Base-by-base conservation (phyloP, 2,888 invertebrate genomes). In the Eupithecia exiguata region DNA sequence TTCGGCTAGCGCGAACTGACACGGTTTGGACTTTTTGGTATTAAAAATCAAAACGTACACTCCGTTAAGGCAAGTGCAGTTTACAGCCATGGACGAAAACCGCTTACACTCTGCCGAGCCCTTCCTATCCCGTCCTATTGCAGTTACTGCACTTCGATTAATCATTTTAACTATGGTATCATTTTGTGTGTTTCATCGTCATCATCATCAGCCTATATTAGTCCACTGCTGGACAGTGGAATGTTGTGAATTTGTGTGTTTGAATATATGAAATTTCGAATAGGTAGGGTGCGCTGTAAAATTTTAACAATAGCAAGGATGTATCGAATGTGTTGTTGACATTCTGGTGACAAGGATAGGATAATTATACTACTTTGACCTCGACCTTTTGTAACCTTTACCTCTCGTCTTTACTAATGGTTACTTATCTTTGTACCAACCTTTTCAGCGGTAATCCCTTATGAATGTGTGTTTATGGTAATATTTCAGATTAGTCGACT, bases 21-120 rank as follows among this genome's bases (percentile, higher is more conserved):
- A 84, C 86, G 80, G 77, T 87, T 77, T 81, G 84, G 82, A 80
- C 84, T 82, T 79, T 79, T 84, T 84, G 79, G 80, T 77, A 73
- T 14, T 35, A 30, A 25, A 63, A 76, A 81, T 78, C 86, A 82
- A 12, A 74, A 80, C 78, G 88, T 77, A 79, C 81, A 80, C 79
- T 87, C 82, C 82, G 89, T 82, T 76, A 84, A 85, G 83, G 90
- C 84, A 71, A 84, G 90, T 86, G 93, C 83, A 94, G 94, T 84
- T 88, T 81, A 85, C 90, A 94, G 94, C 94, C 94, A 90, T 77
- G 87, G 90, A 89, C 91, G 91, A 83, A 88, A 89, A 88, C 89
- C 89, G 86, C 82, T 81, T 84, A 88, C 88, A 92, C 90, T 80
- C 86, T 84, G 86, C 84, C 78, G 61, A 58, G 49, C 68, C 38